Evolutionary conservation across 2,113 vertebrate genomes (phyloP), one percentile per base, ranked within the genome.

Genomic region (Casuarius casuarius): DNA sequence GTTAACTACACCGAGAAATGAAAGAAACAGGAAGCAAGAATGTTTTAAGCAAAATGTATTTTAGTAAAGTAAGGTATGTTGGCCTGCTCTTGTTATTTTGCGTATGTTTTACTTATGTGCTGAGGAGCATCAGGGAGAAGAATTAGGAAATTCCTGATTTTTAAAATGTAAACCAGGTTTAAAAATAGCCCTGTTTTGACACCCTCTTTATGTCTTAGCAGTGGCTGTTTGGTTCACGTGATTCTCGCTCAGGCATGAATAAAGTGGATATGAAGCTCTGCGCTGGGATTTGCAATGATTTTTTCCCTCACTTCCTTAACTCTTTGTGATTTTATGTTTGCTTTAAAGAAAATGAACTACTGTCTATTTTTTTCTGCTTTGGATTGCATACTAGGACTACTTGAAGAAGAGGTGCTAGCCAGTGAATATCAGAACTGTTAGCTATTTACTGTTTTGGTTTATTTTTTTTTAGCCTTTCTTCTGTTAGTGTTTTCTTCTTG

Each of bases 161-260:
- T 63, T 8, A 23, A 65, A 77, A 26, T 29, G 20, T 17, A 49
- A 58, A 44, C 84, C 82, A 19, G 29, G 42, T 85, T 88, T 88
- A 76, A 93, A 94, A 95, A 76, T 87, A 72, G 20, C 78, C 46
- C 11, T 67, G 65, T 51, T 94, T 48, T 93, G 73, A 63, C 83
- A 61, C 63, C 61, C 28, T 72, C 25, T 40, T n/a, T 35, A 3
- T 82, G 71, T 56, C n/a, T 77, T 44, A 63, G 95, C 82, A 46
- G 85, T 54, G 72, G 61, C 82, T 75, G 78, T 9, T 70, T 7
- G 58, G n/a, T 71, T 73, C 95, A 89, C 4, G 21, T 94, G 95
- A 67, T 84, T 63, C 79, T 65, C 48, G 5, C 68, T 81, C 61
- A 20, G 83, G 75, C 85, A 10, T 28, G 65, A 93, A 22, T 35